phyloP scores from a whole-genome alignment of 2,888 invertebrate genomes.

The Anthophora plumipes region DNA sequence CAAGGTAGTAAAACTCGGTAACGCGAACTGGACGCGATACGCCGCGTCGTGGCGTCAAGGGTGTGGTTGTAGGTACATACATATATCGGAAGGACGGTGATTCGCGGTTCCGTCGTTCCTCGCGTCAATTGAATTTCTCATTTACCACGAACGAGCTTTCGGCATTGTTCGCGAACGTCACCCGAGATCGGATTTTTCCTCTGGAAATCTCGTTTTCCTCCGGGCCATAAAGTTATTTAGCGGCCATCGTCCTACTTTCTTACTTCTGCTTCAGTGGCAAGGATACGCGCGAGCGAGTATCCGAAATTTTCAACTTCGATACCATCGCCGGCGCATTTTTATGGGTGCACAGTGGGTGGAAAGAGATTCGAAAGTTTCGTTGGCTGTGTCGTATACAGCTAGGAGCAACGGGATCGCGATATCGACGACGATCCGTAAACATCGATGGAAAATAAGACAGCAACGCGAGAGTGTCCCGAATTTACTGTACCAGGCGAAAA shows the following conservation, averaged over 20 bases:
- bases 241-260: background rate
- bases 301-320: constrained; percentile 1
- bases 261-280: background rate
- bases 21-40: constrained; percentile 8
- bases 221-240: background rate
- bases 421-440: background rate
- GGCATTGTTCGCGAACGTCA: background rate
- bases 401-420: background rate
- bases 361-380: background rate
- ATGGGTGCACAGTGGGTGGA: background rate
- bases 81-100: constrained; percentile 37
- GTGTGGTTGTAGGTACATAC: constrained; percentile 57
- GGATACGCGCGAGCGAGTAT: no score
- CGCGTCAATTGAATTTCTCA: constrained; percentile 48
- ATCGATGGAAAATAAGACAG: background rate
- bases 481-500: constrained; percentile 20
- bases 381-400: background rate
- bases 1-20: constrained; percentile 54
- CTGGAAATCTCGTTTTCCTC: background rate
- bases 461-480: background rate
- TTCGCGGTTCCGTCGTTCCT: constrained; percentile 31
- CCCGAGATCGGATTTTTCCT: background rate
- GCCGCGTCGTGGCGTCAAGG: constrained; percentile 35
- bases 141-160: constrained; percentile 1
- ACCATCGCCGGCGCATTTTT: background rate